Evolutionary conservation across 1,140 invertebrate genomes (phyloP).

Genomic region (Yoshiicerus persimilis): DNA sequence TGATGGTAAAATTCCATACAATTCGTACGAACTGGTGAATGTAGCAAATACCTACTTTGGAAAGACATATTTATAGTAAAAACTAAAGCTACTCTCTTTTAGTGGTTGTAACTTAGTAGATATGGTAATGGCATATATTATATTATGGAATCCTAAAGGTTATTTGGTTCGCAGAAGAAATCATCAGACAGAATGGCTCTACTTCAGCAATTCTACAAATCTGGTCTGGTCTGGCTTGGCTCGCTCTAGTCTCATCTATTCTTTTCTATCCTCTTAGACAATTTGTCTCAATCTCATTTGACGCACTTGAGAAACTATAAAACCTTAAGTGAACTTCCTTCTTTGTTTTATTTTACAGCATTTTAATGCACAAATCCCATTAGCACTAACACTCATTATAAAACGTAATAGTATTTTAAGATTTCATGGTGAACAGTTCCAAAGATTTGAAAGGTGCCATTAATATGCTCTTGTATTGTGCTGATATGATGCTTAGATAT

Average conservation of each 20-base stretch:
- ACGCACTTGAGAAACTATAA: conserved; percentile 9
- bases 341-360: conserved; percentile 6
- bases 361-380: background rate
- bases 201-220: background rate
- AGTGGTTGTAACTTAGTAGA: no score
- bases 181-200: background rate
- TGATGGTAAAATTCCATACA: background rate
- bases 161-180: background rate
- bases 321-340: background rate
- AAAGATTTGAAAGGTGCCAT: background rate
- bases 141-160: background rate
- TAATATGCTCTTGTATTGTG: background rate
- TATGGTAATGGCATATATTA: background rate
- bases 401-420: background rate
- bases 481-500: background rate
- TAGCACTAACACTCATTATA: background rate
- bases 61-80: no score
- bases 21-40: no score
- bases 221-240: background rate
- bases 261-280: background rate
- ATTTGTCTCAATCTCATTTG: background rate
- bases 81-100: no score
- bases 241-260: background rate
- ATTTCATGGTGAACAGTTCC: background rate
- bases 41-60: no score